Evolutionary conservation across 2,113 vertebrate genomes (phyloP).

Genomic region (Dipodomys stephensi): DNA sequence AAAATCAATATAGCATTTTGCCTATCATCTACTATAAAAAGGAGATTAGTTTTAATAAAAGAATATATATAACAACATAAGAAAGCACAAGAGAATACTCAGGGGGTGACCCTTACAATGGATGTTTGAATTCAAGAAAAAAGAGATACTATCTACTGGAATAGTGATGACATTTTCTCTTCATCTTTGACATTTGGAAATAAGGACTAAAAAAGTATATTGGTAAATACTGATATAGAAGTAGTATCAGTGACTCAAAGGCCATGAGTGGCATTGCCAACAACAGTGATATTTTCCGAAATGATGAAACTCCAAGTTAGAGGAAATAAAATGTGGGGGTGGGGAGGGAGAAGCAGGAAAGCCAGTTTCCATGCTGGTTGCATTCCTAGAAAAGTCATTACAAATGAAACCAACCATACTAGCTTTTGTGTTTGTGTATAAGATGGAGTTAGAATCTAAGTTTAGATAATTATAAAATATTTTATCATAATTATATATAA

Average conservation of each 20-base stretch:
- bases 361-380: not conserved
- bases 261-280: accelerated
- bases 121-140: slow-evolving; percentile 52
- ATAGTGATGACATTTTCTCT: slow-evolving; percentile 42
- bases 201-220: not conserved
- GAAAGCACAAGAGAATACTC: not conserved
- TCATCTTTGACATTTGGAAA: slow-evolving; percentile 48
- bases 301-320: slow-evolving; percentile 1
- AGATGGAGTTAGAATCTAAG: not conserved
- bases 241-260: not conserved
- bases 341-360: too few species aligned
- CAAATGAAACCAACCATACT: not conserved
- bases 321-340: slow-evolving; percentile 30
- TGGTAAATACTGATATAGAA: not conserved
- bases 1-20: slow-evolving; percentile 33
- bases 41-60: slow-evolving; percentile 55
- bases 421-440: not conserved
- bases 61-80: not conserved
- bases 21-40: slow-evolving; percentile 12
- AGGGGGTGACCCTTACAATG: not conserved
- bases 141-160: not conserved
- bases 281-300: slow-evolving; percentile 12
- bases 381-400: not conserved
- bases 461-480: not conserved
- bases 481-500: too few species aligned